These are phyloP conservation scores for Eulemur albifrons DNA, from an alignment of 2,797 vertebrate genomes.

Conservation along the genomic window DNA sequence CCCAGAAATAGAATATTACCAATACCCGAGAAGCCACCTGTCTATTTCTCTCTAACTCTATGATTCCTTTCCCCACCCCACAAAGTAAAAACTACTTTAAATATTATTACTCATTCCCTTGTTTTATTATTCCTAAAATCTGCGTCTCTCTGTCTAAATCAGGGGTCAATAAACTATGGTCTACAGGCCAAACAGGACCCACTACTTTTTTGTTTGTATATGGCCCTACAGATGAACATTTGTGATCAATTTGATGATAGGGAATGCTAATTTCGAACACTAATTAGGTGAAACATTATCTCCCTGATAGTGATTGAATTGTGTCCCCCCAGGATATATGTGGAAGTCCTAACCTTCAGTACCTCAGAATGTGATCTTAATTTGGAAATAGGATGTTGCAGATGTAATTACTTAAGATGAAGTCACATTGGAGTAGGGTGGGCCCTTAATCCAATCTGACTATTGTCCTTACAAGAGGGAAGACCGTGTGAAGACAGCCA, in stretches of 20 bases:
- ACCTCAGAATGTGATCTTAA: background rate
- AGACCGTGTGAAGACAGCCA: background rate
- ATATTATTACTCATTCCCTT: background rate
- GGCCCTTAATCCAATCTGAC: background rate
- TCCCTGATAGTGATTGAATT: background rate
- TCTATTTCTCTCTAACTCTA: background rate
- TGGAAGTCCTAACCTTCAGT: background rate
- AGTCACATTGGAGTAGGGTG: background rate
- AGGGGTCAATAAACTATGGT: background rate
- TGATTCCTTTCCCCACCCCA: background rate
- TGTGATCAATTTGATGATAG: background rate
- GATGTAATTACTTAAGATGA: background rate
- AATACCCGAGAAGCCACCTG: background rate
- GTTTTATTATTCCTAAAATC: background rate
- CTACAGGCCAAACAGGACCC: background rate
- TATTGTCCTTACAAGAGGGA: background rate
- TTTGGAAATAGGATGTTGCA: background rate
- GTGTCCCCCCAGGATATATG: background rate
- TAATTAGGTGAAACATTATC: background rate
- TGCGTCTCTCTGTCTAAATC: background rate
- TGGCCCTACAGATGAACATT: background rate
- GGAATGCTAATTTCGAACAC: background rate
- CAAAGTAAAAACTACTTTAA: slow-evolving; percentile 16
- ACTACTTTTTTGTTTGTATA: background rate
- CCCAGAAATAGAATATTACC: background rate